Evolutionary conservation across 2,113 vertebrate species (phyloP).

Genomic region (Petroica traversi): DNA sequence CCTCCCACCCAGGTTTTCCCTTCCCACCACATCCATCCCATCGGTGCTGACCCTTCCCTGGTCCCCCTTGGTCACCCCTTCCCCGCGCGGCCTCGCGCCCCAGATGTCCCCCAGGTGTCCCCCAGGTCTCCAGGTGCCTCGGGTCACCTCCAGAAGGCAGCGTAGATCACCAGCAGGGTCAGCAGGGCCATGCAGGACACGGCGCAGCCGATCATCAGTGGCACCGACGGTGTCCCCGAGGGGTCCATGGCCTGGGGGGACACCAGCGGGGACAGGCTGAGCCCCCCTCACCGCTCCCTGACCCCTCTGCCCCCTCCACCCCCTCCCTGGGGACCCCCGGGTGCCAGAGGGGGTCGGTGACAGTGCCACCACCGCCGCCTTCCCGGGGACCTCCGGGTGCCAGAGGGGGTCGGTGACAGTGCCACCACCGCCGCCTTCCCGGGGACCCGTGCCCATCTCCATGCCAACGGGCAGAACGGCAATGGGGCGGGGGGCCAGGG

Average conservation of each 20-base stretch:
- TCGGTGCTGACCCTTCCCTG: fast-evolving
- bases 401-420: not conserved
- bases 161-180: constrained; percentile 93
- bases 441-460: constrained; percentile 59
- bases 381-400: not conserved
- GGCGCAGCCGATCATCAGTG: constrained; percentile 95
- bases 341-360: too few species aligned
- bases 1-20: not conserved
- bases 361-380: not conserved
- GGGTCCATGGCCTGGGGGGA: constrained; percentile 86
- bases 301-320: not conserved
- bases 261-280: fast-evolving
- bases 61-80: not conserved
- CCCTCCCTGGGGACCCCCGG: fast-evolving
- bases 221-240: constrained; percentile 87
- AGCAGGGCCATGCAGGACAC: constrained; percentile 94
- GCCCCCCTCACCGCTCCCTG: not conserved
- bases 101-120: not conserved
- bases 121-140: not conserved
- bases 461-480: constrained; percentile 43
- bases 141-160: constrained; percentile 92
- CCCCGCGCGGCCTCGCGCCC: fast-evolving
- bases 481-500: not conserved
- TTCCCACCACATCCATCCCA: not conserved
- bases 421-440: not conserved